Evolutionary conservation across 37 sponge, comb jelly and placozoan species (phyloP), one percentile per base, ranked within the genome.

Genomic region (Amphimedon queenslandica): DNA sequence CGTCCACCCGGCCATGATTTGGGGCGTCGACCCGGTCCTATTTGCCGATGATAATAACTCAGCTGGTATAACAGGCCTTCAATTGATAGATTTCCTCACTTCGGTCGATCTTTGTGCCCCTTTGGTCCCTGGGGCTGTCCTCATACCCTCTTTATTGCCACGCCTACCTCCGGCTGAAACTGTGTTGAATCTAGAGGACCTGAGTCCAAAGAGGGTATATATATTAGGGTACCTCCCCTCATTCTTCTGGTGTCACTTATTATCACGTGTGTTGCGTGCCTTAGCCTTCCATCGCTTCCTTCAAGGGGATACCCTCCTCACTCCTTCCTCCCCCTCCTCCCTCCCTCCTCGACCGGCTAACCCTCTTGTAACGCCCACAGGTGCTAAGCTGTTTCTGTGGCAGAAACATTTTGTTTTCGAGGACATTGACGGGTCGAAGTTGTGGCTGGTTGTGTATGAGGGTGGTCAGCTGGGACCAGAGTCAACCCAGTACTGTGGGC

Each of bases 1-100:
- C 68, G n/a, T 72, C 3, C 79, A 78, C 69, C 67, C 78, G 5
- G 31, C 18, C 51, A 77, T 78, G 85, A 37, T 85, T 25, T 82
- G 83, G 83, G 83, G 83, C 23, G 64, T 82, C 23, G 64, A 75
- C 32, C 76, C 69, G 28, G 37, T 75, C 35, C 25, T 57, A n/a
- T 64, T 43, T 56, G 23, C 72, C 32, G 61, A 73, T 3, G 21
- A 51, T 13, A n/a, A n/a, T n/a, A 41, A 23, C 21, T 29, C 47
- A 23, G 39, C 32, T 20, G 41, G 32, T 4, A 57, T 33, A 2
- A 63, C 3, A 29, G 18, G 38, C 10, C 4, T 8, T 21, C 53
- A 70, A 38, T 68, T 85, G 8, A 66, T 78, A 0, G 36, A 73
- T 42, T 85, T 74, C 63, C 79, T 85, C 61, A 13, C 64, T 30